These are phyloP conservation scores for Ramphastos sulfuratus DNA, from an alignment of 2,113 vertebrate genomes.

Conservation along the genomic window DNA sequence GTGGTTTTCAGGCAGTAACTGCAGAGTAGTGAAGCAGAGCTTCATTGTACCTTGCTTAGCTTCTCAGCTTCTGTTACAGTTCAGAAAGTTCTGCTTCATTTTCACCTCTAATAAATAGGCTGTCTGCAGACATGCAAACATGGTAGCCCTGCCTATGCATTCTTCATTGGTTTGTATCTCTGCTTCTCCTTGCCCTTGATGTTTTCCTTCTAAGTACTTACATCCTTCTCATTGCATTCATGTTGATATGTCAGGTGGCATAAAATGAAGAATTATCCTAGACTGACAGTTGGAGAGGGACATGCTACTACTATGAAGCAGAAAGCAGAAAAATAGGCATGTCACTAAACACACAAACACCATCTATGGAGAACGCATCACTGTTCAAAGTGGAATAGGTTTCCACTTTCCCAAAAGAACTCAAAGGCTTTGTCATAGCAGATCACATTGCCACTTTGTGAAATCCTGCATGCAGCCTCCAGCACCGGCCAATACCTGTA, in stretches of 20 bases:
- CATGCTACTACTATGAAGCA: not conserved
- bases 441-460: not conserved
- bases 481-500: not conserved
- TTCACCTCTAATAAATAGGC: not conserved
- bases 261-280: not conserved
- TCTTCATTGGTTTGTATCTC: not conserved
- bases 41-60: not conserved
- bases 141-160: not conserved
- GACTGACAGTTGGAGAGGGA: not conserved
- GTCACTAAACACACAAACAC: not conserved
- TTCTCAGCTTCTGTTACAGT: not conserved
- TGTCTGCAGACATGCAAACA: not conserved
- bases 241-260: fast-evolving
- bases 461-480: not conserved
- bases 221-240: not conserved
- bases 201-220: not conserved
- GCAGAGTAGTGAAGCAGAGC: not conserved
- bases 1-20: not conserved
- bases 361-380: not conserved
- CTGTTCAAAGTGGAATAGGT: not conserved
- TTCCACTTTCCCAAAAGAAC: not conserved
- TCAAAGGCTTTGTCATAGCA: not conserved
- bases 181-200: not conserved
- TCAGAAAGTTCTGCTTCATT: not conserved
- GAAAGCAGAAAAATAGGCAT: not conserved